phyloP scores from a whole-genome alignment of 2,797 vertebrate genomes.

The Enteromius unitaeniatus region DNA sequence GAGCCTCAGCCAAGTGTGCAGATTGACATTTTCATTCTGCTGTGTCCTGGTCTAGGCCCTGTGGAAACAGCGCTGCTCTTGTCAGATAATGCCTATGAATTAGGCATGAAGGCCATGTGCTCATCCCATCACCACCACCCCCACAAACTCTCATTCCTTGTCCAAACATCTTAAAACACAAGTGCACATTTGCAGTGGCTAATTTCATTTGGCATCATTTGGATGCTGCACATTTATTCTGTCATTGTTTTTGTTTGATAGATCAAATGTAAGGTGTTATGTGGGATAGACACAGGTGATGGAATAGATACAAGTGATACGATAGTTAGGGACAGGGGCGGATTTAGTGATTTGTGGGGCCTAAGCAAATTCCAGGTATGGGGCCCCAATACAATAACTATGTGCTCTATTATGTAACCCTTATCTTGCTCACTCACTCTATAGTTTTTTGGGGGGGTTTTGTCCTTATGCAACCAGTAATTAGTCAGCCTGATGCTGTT shows the following conservation, averaged over 20 bases:
- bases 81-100: slow-evolving; percentile 73
- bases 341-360: too few relatives aligned
- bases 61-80: slow-evolving; percentile 60
- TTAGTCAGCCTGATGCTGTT: too few relatives aligned
- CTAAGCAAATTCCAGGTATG: too few relatives aligned
- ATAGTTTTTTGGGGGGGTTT: too few relatives aligned
- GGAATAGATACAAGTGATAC: not conserved
- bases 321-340: too few relatives aligned
- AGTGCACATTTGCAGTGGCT: not conserved
- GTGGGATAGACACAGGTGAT: not conserved
- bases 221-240: not conserved
- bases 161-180: not conserved
- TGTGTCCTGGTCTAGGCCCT: slow-evolving; percentile 52
- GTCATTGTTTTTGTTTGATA: not conserved
- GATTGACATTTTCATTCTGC: slow-evolving; percentile 65
- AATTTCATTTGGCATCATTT: slow-evolving; percentile 1
- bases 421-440: too few relatives aligned
- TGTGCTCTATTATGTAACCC: too few relatives aligned
- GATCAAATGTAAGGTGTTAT: not conserved
- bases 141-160: slow-evolving; percentile 13
- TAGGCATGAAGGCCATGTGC: slow-evolving; percentile 69
- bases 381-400: too few relatives aligned
- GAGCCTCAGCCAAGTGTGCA: slow-evolving; percentile 61
- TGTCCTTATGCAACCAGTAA: too few relatives aligned
- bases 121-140: slow-evolving; percentile 45